phyloP scores from a whole-genome alignment of 1,140 invertebrate genomes.

The Bicyclus anynana region DNA sequence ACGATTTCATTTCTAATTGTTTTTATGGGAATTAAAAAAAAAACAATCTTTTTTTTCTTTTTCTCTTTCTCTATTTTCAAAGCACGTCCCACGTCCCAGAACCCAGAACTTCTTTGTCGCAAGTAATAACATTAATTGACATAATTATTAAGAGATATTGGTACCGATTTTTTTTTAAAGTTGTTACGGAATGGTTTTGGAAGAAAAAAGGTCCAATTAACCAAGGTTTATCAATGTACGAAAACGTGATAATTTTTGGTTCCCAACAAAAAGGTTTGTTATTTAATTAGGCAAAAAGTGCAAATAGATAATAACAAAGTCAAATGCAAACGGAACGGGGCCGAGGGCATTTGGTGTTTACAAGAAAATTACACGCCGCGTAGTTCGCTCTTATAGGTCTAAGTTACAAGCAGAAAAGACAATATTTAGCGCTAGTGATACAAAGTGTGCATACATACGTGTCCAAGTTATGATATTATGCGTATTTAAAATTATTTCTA shows the following conservation, averaged over 20 bases:
- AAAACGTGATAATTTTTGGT: background rate
- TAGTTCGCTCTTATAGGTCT: slow-evolving; percentile 11
- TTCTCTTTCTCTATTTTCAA: no score
- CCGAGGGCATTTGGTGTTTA: slow-evolving; percentile 43
- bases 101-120: no score
- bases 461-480: no score
- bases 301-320: slow-evolving; percentile 49
- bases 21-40: no score
- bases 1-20: no score
- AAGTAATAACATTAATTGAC: no score
- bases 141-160: no score
- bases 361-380: slow-evolving; percentile 48
- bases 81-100: no score
- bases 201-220: background rate
- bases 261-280: background rate
- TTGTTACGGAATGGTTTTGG: no score
- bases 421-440: background rate
- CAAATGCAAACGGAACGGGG: slow-evolving; percentile 33
- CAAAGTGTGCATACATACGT: background rate
- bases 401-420: slow-evolving; percentile 7
- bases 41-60: no score
- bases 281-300: slow-evolving; percentile 36
- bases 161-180: no score
- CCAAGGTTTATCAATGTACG: background rate
- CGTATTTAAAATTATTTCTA: no score